Evolutionary conservation across 92 coral and sea anemone genomes (phyloP).

Genomic region (Heliopora coerulea): DNA sequence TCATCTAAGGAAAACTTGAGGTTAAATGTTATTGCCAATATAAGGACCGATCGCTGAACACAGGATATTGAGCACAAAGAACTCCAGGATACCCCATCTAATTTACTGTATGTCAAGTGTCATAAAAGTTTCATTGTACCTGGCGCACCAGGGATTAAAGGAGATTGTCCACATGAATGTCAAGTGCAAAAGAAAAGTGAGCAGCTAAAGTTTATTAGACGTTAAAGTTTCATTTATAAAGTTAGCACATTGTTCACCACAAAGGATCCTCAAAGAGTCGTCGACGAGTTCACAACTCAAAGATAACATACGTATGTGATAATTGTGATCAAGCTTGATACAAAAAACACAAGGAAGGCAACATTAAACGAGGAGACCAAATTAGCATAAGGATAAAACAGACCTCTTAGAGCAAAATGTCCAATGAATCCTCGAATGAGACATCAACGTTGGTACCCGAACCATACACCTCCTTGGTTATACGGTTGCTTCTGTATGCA

Average conservation of each 20-base stretch:
- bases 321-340: no score
- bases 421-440: neutral
- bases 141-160: neutral
- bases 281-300: no score
- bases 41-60: no score
- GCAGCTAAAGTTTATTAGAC: neutral
- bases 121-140: neutral
- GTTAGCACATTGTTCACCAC: neutral
- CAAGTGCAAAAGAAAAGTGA: neutral
- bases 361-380: no score
- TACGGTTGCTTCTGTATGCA: constrained; percentile 56
- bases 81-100: no score
- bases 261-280: neutral
- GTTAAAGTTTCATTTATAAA: neutral
- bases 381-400: no score
- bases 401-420: neutral
- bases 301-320: no score
- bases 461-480: constrained; percentile 44
- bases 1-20: no score
- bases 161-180: neutral
- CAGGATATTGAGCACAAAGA: no score
- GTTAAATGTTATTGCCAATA: no score
- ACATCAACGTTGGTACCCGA: constrained; percentile 43
- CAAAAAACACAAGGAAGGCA: no score
- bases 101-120: no score